A percentile compares a stretch with the other conserved stretches of the same genome.
phyloP scores from a whole-genome alignment of 2,888 invertebrate genomes.

The Leptinotarsa tumamoca region DNA sequence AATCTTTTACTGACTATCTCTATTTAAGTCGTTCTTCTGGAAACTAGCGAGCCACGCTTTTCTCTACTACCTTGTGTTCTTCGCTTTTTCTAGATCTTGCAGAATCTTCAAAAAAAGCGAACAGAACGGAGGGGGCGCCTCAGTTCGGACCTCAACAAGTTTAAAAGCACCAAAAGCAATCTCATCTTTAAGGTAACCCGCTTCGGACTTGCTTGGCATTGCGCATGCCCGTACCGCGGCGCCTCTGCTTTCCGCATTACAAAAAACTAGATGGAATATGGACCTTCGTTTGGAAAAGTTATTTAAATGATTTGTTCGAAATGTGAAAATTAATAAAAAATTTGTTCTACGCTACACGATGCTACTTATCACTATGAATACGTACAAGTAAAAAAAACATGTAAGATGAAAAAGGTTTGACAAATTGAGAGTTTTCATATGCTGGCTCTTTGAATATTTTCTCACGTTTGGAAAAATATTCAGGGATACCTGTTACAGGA shows the following conservation, averaged over 20 bases:
- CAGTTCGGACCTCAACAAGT: conserved; percentile 94
- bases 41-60: conserved; percentile 65
- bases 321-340: no score
- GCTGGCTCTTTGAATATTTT: no score
- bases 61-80: conserved; percentile 87
- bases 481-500: no score
- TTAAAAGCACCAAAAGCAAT: conserved; percentile 95
- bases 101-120: conserved; percentile 99
- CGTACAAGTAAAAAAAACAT: no score
- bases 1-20: conserved; percentile 39
- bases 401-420: no score
- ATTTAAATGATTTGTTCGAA: no score
- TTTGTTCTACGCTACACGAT: no score
- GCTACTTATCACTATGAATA: no score
- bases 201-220: conserved; percentile 66
- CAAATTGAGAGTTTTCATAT: no score
- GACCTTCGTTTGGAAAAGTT: conserved; percentile 1
- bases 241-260: conserved; percentile 64
- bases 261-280: conserved; percentile 30
- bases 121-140: conserved; percentile 97
- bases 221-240: conserved; percentile 65
- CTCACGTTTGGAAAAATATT: no score
- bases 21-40: conserved; percentile 64
- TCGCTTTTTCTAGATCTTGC: conserved; percentile 97
- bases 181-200: conserved; percentile 98